A percentile compares a stretch with the other conserved stretches of the same genome.
Conservation (phyloP, 1,140 invertebrate genomes). For the Rhyacophila brunnea region DNA sequence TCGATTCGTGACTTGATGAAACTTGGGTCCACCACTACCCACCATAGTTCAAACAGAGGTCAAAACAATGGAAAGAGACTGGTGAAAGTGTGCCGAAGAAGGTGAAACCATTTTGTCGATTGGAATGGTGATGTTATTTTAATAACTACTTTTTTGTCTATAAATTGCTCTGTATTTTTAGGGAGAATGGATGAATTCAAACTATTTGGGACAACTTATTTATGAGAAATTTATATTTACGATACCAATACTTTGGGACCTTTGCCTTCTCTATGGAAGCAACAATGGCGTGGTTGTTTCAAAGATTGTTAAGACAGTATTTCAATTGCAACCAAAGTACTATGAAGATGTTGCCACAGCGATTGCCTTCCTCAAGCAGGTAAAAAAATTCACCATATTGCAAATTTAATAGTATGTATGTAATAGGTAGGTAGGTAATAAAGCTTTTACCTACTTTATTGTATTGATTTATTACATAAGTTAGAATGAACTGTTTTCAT, state of each 20-base stretch:
- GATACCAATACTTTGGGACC: slow-evolving; percentile 76
- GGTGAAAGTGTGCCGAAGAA: too few relatives aligned
- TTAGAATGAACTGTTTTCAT: too few relatives aligned
- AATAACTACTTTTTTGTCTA: neutral
- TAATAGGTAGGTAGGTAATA: too few relatives aligned
- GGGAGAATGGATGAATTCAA: slow-evolving; percentile 62
- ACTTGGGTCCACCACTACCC: too few relatives aligned
- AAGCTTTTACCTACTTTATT: too few relatives aligned
- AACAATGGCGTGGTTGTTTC: slow-evolving; percentile 62
- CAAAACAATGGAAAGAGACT: too few relatives aligned
- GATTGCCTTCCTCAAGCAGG: slow-evolving; percentile 56
- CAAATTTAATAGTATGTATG: too few relatives aligned
- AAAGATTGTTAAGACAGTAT: slow-evolving; percentile 66
- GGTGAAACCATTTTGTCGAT: neutral
- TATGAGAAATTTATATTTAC: slow-evolving; percentile 82
- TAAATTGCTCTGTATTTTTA: slow-evolving; percentile 37
- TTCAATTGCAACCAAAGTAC: slow-evolving; percentile 70
- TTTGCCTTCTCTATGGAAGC: slow-evolving; percentile 71
- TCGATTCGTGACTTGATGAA: too few relatives aligned
- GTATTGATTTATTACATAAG: too few relatives aligned
- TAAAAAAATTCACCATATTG: slow-evolving; percentile 10
- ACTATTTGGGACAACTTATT: slow-evolving; percentile 66
- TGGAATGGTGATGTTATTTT: neutral
- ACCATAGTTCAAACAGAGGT: too few relatives aligned
- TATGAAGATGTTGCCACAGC: slow-evolving; percentile 63